These are phyloP conservation scores for Agrotis exclamationis DNA, from an alignment of 2,888 invertebrate species.

Conservation along the genomic window DNA sequence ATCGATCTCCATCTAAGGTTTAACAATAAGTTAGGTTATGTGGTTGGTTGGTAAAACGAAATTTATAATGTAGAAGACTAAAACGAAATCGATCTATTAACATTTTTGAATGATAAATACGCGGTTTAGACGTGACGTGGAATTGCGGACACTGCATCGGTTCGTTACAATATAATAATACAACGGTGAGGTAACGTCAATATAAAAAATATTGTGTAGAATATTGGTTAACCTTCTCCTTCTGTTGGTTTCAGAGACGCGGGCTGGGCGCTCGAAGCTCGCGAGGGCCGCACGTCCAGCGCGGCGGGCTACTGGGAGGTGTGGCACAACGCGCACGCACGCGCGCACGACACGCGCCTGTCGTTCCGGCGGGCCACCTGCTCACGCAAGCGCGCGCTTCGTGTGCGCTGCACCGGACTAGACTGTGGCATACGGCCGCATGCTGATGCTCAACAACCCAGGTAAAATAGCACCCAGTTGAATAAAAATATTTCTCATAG, in stretches of 20 bases:
- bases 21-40: too few relatives aligned
- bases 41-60: too few relatives aligned
- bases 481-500: too few relatives aligned
- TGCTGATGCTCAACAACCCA: constrained; percentile 92
- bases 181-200: too few relatives aligned
- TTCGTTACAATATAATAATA: too few relatives aligned
- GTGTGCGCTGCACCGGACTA: constrained; percentile 93
- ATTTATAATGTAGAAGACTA: too few relatives aligned
- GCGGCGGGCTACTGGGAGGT: constrained; percentile 91
- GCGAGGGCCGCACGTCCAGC: constrained; percentile 82
- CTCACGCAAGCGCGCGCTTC: constrained; percentile 92
- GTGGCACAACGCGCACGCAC: constrained; percentile 89
- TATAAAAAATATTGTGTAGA: too few relatives aligned
- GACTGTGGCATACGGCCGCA: constrained; percentile 94
- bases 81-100: too few relatives aligned
- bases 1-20: neutral
- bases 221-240: neutral
- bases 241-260: constrained; percentile 76
- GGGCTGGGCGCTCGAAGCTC: constrained; percentile 84
- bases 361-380: constrained; percentile 93
- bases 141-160: too few relatives aligned
- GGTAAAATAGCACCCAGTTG: constrained; percentile 83
- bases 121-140: too few relatives aligned
- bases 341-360: constrained; percentile 91
- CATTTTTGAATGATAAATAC: too few relatives aligned